These are phyloP conservation scores for Echinarachnius parma DNA, from an alignment of 53 echinoderm and acorn worm species.

Conservation along the genomic window DNA sequence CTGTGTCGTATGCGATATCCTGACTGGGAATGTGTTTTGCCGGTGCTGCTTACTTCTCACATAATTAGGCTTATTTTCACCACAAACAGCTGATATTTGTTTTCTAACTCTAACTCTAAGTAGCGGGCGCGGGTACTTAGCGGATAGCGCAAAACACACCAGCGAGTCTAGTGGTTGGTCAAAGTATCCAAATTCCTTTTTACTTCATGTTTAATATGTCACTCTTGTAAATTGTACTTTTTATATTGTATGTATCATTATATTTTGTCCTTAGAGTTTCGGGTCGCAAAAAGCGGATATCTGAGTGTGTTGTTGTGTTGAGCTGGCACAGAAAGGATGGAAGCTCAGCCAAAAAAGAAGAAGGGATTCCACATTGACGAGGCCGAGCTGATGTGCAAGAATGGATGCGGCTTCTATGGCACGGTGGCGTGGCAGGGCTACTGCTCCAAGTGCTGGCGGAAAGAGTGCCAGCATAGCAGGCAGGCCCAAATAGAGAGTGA, in stretches of 20 bases:
- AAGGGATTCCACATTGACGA: constrained; percentile 87
- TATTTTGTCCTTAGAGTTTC: not conserved
- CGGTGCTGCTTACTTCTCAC: no score
- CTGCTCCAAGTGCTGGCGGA: constrained; percentile 93
- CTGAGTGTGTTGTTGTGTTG: not conserved
- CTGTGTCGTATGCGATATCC: no score
- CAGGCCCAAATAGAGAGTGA: constrained; percentile 84
- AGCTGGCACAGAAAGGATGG: not conserved
- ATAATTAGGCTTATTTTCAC: no score
- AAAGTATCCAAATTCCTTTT: no score
- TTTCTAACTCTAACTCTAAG: no score
- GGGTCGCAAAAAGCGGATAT: no score
- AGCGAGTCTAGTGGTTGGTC: no score
- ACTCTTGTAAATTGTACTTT: not conserved
- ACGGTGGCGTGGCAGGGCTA: constrained; percentile 89
- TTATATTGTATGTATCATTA: not conserved
- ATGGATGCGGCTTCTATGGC: constrained; percentile 96
- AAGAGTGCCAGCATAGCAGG: constrained; percentile 65
- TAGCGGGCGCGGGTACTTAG: no score
- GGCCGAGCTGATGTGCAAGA: constrained; percentile 84
- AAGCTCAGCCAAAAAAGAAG: constrained; percentile 66
- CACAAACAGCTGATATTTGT: no score
- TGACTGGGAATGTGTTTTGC: no score
- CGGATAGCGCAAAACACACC: no score
- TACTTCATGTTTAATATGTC: no score